Evolutionary conservation across 2,888 invertebrate genomes (phyloP).

Genomic region (Sinopyrophorus schimmeli): DNA sequence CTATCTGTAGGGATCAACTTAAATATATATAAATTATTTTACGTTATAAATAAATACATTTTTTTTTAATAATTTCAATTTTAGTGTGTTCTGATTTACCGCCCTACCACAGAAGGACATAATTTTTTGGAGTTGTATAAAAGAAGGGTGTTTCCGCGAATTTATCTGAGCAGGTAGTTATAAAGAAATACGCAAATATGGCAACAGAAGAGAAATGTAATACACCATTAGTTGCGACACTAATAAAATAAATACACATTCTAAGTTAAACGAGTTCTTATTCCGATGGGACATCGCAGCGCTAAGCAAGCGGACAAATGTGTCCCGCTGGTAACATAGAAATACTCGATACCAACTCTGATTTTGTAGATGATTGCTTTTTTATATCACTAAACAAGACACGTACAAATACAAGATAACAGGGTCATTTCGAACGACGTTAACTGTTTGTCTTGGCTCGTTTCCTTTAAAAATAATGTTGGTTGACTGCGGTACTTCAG

Average conservation of each 20-base stretch:
- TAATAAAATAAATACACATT: constrained; percentile 58
- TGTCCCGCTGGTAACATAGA: constrained; percentile 56
- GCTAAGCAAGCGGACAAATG: constrained; percentile 54
- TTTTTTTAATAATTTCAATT: no score
- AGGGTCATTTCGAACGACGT: constrained; percentile 54
- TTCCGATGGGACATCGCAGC: constrained; percentile 51
- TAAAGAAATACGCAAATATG: constrained; percentile 23
- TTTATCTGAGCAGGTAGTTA: no score
- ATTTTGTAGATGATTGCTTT: constrained; percentile 58
- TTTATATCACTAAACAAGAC: constrained; percentile 57
- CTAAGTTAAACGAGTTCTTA: constrained; percentile 58
- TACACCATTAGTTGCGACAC: constrained; percentile 54
- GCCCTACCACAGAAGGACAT: no score
- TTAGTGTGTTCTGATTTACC: no score
- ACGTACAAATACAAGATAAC: constrained; percentile 56
- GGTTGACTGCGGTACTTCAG: constrained; percentile 35
- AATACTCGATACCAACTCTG: constrained; percentile 56
- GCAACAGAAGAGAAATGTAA: constrained; percentile 43
- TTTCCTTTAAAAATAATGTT: constrained; percentile 53
- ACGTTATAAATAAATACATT: no score
- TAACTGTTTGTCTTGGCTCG: constrained; percentile 54
- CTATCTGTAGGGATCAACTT: no score
- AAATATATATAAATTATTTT: no score
- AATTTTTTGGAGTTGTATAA: no score
- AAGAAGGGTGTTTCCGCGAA: no score